phyloP scores from a whole-genome alignment of 1,140 invertebrate species.

The Drosophila sechellia region DNA sequence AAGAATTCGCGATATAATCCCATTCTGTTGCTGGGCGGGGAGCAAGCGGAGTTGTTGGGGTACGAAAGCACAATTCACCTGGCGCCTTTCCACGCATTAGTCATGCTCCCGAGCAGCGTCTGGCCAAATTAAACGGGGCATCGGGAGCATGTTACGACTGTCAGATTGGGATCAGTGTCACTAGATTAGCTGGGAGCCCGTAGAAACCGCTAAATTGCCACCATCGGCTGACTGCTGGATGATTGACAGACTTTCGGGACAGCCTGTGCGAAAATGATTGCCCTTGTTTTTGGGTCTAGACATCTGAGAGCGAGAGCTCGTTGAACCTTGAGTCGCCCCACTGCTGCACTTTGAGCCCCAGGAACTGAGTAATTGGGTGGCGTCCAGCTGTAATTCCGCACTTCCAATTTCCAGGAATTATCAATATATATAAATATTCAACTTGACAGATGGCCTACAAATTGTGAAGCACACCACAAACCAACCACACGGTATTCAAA shows the following conservation, averaged over 20 bases:
- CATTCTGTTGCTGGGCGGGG: conserved; percentile 27
- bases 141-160: conserved; percentile 19
- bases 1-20: conserved; percentile 23
- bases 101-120: conserved; percentile 26
- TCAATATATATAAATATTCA: conserved; percentile 15
- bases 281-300: conserved; percentile 27
- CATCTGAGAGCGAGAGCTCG: conserved; percentile 10
- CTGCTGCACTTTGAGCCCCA: conserved; percentile 14
- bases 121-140: conserved; percentile 24
- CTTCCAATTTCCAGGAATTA: conserved; percentile 22
- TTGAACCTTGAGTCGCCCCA: conserved; percentile 33
- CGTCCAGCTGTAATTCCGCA: conserved; percentile 13
- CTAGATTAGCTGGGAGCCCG: conserved; percentile 26
- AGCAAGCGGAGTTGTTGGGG: conserved; percentile 4
- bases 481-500: conserved; percentile 11
- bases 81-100: conserved; percentile 38
- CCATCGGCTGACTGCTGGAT: conserved; percentile 45
- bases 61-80: conserved; percentile 5
- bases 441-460: conserved; percentile 18
- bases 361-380: conserved; percentile 16
- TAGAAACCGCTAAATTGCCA: conserved; percentile 26
- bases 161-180: conserved; percentile 25
- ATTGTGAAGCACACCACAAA: conserved; percentile 4
- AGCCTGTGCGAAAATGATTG: conserved; percentile 14
- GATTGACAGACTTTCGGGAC: conserved; percentile 41